Base-by-base conservation (phyloP, 2,888 invertebrate genomes). In the Parnassius mnemosyne region DNA sequence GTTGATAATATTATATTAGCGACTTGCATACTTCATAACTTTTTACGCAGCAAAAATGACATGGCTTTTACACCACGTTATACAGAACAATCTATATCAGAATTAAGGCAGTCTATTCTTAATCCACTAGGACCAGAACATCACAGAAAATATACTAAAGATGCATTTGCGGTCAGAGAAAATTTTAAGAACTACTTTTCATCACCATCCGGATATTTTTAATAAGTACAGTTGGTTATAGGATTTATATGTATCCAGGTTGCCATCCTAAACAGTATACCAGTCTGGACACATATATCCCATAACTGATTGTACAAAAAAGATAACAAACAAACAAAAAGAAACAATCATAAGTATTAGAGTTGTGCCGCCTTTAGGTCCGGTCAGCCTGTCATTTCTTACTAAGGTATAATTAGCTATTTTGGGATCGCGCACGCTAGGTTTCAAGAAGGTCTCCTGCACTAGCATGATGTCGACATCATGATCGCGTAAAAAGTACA, bases 111-210 rank as follows among this genome's bases (percentile, higher is more conserved):
- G n/a, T 46, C 46, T 46, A 46, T 11, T 46, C 11, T 46, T 46
- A 12, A 46, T 46, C 46, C 46, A 46, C 46, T 9, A 46, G 46
- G 46, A 46, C 46, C 46, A 46, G 3, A 12, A 46, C n/a, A 46
- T 46, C 46, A 46, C 46, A 46, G 46, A 46, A 3, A 46, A 46
- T 12, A 46, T 46, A 46, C 46, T 46, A 46, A 46, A 10, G n/a
- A 46, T 46, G 46, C 46, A 46, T 46, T 46, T 46, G 46, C 46
- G n/a, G 46, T 46, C 46, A 46, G 46, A 46, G 46, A 46, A 46
- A 46, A 46, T 46, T 46, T 46, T 46, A 46, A 46, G 46, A 46
- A 11, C 46, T 46, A 46, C 46, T 46, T 46, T 46, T 46, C 46
- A 46, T 46, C 46, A 46, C 46, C n/a, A 46, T 46, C 16, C 46